A percentile compares a stretch with the other conserved stretches of the same genome.
Evolutionary conservation across 2,797 vertebrate species (phyloP).

Genomic region (Dryobates pubescens): DNA sequence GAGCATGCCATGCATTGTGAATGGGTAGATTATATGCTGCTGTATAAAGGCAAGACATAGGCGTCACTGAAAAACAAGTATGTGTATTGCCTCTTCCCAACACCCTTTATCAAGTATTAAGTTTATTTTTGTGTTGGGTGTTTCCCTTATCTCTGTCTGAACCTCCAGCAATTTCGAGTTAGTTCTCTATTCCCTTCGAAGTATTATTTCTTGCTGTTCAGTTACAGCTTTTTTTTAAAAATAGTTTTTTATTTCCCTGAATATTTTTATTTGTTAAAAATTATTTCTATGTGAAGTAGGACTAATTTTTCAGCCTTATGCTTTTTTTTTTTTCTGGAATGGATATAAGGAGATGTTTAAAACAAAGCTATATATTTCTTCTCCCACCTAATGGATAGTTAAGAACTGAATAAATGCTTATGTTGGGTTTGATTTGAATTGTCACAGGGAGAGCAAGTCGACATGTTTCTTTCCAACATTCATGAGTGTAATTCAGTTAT

Average conservation of each 20-base stretch:
- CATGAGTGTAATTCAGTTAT: background rate
- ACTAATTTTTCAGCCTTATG: background rate
- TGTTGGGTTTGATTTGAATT: background rate
- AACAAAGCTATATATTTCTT: background rate
- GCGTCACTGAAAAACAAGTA: background rate
- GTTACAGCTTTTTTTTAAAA: background rate
- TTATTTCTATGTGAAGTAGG: background rate
- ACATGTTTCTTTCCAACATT: background rate
- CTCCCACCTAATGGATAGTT: background rate
- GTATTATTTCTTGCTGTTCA: background rate
- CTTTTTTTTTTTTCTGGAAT: background rate
- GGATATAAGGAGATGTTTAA: background rate
- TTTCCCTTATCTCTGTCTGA: background rate
- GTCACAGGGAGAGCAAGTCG: background rate
- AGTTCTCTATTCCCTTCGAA: background rate
- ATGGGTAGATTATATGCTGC: background rate
- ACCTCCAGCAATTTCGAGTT: background rate
- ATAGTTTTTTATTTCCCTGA: background rate
- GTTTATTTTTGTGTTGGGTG: background rate
- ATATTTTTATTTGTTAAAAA: background rate
- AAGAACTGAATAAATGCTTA: background rate
- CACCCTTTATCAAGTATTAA: background rate
- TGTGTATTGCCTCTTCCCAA: background rate
- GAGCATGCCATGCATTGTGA: rapidly evolving
- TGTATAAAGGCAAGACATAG: background rate